phyloP scores from a whole-genome alignment of 2,888 invertebrate species.

The Phengaris alcon region DNA sequence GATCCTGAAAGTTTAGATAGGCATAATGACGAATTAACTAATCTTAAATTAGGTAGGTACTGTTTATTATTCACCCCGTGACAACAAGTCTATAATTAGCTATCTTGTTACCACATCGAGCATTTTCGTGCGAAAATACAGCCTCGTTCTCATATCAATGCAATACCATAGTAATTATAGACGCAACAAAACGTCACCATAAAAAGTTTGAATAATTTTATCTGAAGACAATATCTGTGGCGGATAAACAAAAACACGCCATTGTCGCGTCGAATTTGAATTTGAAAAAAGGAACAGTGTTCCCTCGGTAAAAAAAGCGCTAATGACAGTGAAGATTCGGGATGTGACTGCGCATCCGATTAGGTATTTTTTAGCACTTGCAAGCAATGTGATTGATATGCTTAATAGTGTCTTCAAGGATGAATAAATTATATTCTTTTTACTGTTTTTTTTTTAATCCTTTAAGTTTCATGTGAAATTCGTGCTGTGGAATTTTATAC shows the following conservation, averaged over 20 bases:
- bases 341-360: conserved; percentile 71
- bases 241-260: conserved; percentile 72
- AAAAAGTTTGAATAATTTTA: conserved; percentile 47
- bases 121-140: conserved; percentile 60
- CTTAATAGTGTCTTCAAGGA: conserved; percentile 64
- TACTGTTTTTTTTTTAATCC: conserved; percentile 53
- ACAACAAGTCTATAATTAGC: conserved; percentile 54
- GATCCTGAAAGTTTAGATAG: not conserved
- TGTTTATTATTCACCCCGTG: conserved; percentile 17
- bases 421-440: conserved; percentile 55
- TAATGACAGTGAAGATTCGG: conserved; percentile 69
- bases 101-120: conserved; percentile 56
- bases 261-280: conserved; percentile 67
- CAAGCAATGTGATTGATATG: conserved; percentile 72
- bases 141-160: conserved; percentile 50
- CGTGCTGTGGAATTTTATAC: conserved; percentile 40
- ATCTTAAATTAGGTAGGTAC: conserved; percentile 5
- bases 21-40: not conserved
- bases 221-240: conserved; percentile 53
- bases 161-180: conserved; percentile 66
- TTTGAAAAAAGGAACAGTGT: conserved; percentile 51
- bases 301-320: conserved; percentile 57
- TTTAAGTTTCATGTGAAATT: conserved; percentile 63
- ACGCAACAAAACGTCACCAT: conserved; percentile 39
- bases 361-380: conserved; percentile 70